Evolutionary conservation across 1,140 invertebrate genomes (phyloP).

Genomic region (Ceratitis capitata): DNA sequence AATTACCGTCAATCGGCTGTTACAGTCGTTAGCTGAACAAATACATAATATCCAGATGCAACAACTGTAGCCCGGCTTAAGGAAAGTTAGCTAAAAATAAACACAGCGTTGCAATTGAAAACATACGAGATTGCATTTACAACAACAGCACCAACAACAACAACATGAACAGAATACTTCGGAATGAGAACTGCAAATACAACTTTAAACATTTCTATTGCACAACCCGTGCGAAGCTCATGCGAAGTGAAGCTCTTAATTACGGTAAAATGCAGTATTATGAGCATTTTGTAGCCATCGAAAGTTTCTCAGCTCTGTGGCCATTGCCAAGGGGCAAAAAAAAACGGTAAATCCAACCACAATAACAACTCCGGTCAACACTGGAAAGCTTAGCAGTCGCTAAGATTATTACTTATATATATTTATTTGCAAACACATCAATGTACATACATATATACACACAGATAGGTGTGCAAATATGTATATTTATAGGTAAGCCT

Average conservation of each 20-base stretch:
- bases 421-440: no score
- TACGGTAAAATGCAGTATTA: background rate
- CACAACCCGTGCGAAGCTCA: background rate
- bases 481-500: background rate
- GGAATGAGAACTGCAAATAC: background rate
- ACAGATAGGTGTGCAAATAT: background rate
- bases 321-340: no score
- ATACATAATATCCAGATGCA: constrained; percentile 19
- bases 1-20: no score
- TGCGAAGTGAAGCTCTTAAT: background rate
- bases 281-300: background rate
- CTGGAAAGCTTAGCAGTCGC: background rate
- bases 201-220: background rate
- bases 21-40: no score
- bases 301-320: background rate
- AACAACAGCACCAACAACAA: background rate
- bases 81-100: background rate
- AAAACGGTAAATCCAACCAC: background rate
- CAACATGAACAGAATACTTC: background rate
- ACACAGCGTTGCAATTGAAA: background rate
- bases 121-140: background rate
- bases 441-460: no score
- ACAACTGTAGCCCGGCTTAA: background rate
- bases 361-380: background rate
- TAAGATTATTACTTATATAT: no score